These are phyloP conservation scores for Pemphredon lugubris DNA, from an alignment of 2,888 invertebrate genomes.

Conservation along the genomic window DNA sequence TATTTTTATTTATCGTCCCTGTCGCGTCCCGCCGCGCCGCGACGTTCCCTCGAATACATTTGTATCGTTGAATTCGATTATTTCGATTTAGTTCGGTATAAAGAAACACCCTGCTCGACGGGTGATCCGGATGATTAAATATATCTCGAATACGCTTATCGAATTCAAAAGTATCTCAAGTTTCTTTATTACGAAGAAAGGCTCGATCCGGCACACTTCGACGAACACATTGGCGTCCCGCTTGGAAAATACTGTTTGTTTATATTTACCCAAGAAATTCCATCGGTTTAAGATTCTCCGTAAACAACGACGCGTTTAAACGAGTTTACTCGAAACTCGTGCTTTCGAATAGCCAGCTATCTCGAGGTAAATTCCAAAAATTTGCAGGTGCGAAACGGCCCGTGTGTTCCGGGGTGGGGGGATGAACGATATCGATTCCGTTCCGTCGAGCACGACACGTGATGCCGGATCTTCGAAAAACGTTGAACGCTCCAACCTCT, in stretches of 20 bases:
- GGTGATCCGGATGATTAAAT: too few relatives aligned
- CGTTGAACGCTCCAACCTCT: slow-evolving; percentile 15
- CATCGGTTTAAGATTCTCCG: slow-evolving; percentile 19
- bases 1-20: background rate
- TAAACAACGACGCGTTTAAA: slow-evolving; percentile 20
- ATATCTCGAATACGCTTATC: too few relatives aligned
- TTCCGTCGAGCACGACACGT: slow-evolving; percentile 36
- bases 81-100: too few relatives aligned
- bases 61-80: too few relatives aligned
- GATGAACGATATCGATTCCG: slow-evolving; percentile 44
- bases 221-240: too few relatives aligned
- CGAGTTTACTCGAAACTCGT: background rate
- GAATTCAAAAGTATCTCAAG: too few relatives aligned
- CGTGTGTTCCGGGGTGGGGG: background rate
- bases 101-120: too few relatives aligned
- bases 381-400: slow-evolving; percentile 5
- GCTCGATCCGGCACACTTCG: too few relatives aligned
- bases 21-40: background rate
- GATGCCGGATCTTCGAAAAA: background rate
- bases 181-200: too few relatives aligned
- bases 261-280: too few relatives aligned
- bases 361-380: slow-evolving; percentile 43
- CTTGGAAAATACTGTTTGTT: too few relatives aligned
- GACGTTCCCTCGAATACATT: too few relatives aligned
- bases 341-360: slow-evolving; percentile 26